A percentile compares a stretch with the other conserved stretches of the same genome.
These are phyloP conservation scores for Steinernema khuongi DNA, from an alignment of 1,140 invertebrate genomes.

Conservation along the genomic window DNA sequence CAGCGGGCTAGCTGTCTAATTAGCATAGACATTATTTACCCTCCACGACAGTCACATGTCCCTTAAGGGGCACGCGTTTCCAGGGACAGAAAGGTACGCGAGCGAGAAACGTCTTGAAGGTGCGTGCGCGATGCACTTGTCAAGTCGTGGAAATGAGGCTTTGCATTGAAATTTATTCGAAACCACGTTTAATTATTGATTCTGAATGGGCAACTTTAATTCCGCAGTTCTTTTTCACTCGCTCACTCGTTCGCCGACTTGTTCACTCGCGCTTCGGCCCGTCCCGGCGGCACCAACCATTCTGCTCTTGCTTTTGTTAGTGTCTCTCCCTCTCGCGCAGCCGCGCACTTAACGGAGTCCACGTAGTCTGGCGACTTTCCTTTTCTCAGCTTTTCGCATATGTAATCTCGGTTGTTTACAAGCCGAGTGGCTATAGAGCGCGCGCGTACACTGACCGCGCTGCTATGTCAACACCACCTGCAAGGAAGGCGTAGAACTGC, in stretches of 20 bases:
- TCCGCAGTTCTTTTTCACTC: conserved; percentile 1
- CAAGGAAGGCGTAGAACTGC: too few relatives aligned
- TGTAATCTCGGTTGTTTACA: background rate
- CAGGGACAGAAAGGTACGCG: too few relatives aligned
- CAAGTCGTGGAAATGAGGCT: too few relatives aligned
- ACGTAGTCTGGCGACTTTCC: background rate
- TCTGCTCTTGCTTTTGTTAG: conserved; percentile 9
- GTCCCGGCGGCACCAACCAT: background rate
- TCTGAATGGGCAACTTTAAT: conserved; percentile 5
- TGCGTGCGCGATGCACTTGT: too few relatives aligned
- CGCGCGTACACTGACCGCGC: too few relatives aligned
- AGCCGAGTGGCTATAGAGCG: too few relatives aligned
- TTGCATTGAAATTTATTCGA: background rate
- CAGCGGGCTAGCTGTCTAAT: too few relatives aligned
- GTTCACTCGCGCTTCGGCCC: background rate
- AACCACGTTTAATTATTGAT: conserved; percentile 14
- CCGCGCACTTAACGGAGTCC: conserved; percentile 11
- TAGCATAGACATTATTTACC: background rate
- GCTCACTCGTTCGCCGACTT: background rate
- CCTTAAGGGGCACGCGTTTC: too few relatives aligned
- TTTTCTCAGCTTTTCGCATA: background rate
- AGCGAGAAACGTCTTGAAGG: background rate
- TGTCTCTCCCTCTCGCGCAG: background rate
- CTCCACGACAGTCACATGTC: too few relatives aligned
- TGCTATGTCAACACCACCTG: too few relatives aligned